phyloP scores from a whole-genome alignment of 2,888 invertebrate genomes.

The Hypomecis punctinalis region DNA sequence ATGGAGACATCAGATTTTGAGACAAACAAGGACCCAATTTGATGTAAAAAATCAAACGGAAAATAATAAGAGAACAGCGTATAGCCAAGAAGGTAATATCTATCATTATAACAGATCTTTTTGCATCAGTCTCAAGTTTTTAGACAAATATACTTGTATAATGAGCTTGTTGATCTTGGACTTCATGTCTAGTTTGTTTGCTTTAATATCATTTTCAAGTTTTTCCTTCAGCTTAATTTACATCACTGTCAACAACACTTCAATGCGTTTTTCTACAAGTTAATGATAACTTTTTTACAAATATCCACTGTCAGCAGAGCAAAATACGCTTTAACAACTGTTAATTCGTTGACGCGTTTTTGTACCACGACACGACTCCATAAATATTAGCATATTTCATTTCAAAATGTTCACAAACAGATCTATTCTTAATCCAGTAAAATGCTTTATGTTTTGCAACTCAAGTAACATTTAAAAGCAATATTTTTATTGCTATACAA shows the following conservation, averaged over 20 bases:
- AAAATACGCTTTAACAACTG: slow-evolving; percentile 6
- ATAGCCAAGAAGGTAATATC: background rate
- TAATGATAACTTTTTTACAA: slow-evolving; percentile 14
- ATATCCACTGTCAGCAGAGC: slow-evolving; percentile 5
- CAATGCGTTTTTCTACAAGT: slow-evolving; percentile 16
- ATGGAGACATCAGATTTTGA: no score
- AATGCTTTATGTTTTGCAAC: background rate
- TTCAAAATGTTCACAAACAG: background rate
- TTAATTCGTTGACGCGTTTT: background rate
- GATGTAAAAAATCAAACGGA: background rate
- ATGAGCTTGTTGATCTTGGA: slow-evolving; percentile 8
- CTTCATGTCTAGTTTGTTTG: slow-evolving; percentile 1
- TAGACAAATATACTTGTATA: background rate
- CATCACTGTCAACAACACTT: background rate
- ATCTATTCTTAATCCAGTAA: background rate
- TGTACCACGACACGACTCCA: background rate
- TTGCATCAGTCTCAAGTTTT: background rate
- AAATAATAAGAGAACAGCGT: background rate
- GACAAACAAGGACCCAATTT: no score
- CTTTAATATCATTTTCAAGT: background rate
- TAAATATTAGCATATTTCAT: background rate
- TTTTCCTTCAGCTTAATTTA: background rate
- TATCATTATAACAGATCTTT: background rate
- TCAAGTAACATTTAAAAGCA: slow-evolving; percentile 26
- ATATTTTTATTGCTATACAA: slow-evolving; percentile 43